phyloP scores from a whole-genome alignment of 2,113 vertebrate species.

The Numenius arquata region DNA sequence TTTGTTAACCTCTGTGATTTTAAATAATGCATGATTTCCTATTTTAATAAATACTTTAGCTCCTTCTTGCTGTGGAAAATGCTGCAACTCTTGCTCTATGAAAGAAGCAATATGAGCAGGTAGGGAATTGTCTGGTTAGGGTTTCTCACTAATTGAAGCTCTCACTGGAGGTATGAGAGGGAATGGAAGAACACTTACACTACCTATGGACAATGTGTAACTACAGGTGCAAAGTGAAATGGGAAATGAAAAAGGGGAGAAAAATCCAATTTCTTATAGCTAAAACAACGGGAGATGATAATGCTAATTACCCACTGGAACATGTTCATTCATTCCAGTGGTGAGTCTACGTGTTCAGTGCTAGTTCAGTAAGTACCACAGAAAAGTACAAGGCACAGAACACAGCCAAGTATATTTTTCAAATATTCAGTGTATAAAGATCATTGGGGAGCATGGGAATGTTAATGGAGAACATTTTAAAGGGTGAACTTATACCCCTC shows the following conservation, averaged over 20 bases:
- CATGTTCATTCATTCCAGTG: background rate
- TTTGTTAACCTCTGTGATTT: background rate
- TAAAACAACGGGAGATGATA: background rate
- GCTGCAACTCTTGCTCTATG: background rate
- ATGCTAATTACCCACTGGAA: background rate
- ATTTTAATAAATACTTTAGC: background rate
- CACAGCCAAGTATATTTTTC: accelerated
- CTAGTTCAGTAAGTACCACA: background rate
- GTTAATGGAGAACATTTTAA: background rate
- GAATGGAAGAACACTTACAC: background rate
- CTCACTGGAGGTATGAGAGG: background rate
- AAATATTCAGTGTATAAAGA: background rate
- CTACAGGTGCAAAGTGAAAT: background rate
- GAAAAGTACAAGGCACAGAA: background rate
- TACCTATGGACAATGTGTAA: background rate
- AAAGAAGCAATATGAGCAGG: accelerated
- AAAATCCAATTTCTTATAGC: background rate
- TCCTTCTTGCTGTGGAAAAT: background rate
- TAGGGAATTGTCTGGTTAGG: background rate
- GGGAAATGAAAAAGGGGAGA: background rate
- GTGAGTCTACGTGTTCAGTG: background rate
- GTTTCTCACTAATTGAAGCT: background rate
- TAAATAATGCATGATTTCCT: background rate
- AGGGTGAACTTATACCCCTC: background rate
- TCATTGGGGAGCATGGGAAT: background rate